Evolutionary conservation across 2,113 vertebrate species (phyloP).

Genomic region (Nicator chloris): DNA sequence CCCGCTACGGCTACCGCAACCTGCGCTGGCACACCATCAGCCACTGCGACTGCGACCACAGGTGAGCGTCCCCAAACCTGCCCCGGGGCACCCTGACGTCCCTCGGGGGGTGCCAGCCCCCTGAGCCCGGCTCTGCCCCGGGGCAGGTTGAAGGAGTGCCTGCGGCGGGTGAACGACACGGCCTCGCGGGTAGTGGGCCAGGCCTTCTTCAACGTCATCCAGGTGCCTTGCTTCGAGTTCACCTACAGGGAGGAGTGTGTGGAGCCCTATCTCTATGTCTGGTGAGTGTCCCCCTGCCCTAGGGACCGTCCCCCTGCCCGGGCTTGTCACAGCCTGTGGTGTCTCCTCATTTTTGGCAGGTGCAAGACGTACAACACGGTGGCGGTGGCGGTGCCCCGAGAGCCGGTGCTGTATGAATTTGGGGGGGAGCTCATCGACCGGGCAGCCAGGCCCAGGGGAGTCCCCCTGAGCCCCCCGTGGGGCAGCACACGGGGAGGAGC

Average conservation of each 20-base stretch:
- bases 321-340: background rate
- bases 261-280: constrained; percentile 86
- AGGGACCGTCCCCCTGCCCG: rapidly evolving
- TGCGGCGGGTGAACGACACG: constrained; percentile 81
- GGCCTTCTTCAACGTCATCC: constrained; percentile 88
- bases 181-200: constrained; percentile 84
- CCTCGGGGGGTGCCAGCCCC: background rate
- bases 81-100: background rate
- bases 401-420: constrained; percentile 83
- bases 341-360: constrained; percentile 47
- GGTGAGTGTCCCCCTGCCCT: constrained; percentile 71
- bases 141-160: constrained; percentile 82
- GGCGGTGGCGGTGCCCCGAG: constrained; percentile 77
- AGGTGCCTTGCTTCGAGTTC: constrained; percentile 87
- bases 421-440: constrained; percentile 81
- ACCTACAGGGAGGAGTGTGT: constrained; percentile 82
- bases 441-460: constrained; percentile 44
- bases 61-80: constrained; percentile 33
- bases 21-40: constrained; percentile 87
- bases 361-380: constrained; percentile 82
- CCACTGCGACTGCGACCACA: constrained; percentile 88
- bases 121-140: rapidly evolving
- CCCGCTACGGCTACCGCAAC: constrained; percentile 83
- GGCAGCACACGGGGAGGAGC: background rate
- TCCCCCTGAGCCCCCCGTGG: background rate